Evolutionary conservation across 2,113 vertebrate genomes (phyloP), one percentile per base, ranked within the genome.

Genomic region (Esox niger): DNA sequence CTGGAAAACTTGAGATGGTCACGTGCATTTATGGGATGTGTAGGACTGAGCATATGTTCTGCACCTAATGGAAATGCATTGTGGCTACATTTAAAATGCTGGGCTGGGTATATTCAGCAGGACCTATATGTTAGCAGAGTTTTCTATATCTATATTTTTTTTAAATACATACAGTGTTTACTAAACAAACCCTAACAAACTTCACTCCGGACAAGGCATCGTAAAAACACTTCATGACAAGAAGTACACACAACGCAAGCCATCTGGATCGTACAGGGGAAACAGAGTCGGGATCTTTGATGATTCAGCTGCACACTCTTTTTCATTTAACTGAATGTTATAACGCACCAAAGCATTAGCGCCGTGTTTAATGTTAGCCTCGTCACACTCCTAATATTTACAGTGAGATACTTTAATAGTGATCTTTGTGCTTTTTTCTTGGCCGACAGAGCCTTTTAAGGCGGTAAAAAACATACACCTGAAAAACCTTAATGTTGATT

Each of bases 301-400:
- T 74, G 78, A 73, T 75, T 82, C 60, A 56, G 43, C 69, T 33
- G 58, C 57, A 32, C 52, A 27, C 46, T 67, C 65, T 71, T 73
- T 78, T 78, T 21, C 73, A 65, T 77, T 74, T 72, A 59, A 32
- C 56, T 64, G 68, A 75, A 66, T 73, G 64, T 68, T 79, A 32
- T 49, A 73, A 79, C 33, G 20, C 60, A 70, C 62, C 27, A 26
- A 57, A 66, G 71, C 66, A 62, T 60, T 71, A 78, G 64, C 62
- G 66, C 49, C 61, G 68, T 82, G 78, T 83, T 85, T 81, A 79
- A 80, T 64, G 57, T 74, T 61, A 58, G 67, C 77, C 61, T 67
- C 69, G 67, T 49, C 30, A 17, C 25, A 76, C 66, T 81, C 77
- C 81, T 78, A 85, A 83, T 81, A 85, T 85, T 82, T 85, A 85